Evolutionary conservation across 2,888 invertebrate species (phyloP).

Genomic region (Elysia crispata): DNA sequence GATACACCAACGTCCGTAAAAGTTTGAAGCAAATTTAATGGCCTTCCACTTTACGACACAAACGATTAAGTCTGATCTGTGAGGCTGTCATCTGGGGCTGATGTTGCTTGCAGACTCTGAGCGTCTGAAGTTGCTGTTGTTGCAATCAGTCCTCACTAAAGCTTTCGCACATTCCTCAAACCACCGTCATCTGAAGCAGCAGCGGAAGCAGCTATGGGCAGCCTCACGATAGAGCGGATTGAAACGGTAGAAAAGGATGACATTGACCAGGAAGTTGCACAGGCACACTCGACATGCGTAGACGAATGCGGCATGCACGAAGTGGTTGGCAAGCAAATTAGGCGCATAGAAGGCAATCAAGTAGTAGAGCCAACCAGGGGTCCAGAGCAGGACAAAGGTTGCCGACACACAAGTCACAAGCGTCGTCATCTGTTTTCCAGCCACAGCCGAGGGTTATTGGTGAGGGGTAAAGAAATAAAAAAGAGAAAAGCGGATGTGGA

Average conservation of each 20-base stretch:
- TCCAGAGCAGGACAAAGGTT: conserved; percentile 37
- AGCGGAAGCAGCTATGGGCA: not conserved
- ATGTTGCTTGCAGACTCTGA: too few species aligned
- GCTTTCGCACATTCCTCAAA: not conserved
- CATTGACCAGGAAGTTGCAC: conserved; percentile 37
- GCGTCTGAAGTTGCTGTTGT: not conserved
- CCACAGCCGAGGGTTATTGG: too few species aligned
- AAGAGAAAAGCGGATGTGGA: too few species aligned
- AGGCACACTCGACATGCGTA: not conserved
- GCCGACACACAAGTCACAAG: conserved; percentile 36
- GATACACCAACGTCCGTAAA: too few species aligned
- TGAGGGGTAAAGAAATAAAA: too few species aligned
- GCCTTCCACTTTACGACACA: too few species aligned
- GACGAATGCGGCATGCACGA: not conserved
- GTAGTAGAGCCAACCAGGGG: conserved; percentile 41
- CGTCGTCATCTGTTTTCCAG: conserved; percentile 37
- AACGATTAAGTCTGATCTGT: not conserved
- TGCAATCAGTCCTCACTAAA: not conserved
- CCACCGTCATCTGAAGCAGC: not conserved
- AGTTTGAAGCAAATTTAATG: too few species aligned
- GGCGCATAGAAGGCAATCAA: conserved; percentile 12
- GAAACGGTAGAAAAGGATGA: conserved; percentile 32
- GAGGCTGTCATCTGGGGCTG: too few species aligned
- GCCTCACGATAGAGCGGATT: conserved; percentile 27
- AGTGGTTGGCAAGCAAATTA: not conserved